Evolutionary conservation across 2,113 vertebrate genomes (phyloP), one percentile per base, ranked within the genome.

Genomic region (Aspiorhynchus laticeps): DNA sequence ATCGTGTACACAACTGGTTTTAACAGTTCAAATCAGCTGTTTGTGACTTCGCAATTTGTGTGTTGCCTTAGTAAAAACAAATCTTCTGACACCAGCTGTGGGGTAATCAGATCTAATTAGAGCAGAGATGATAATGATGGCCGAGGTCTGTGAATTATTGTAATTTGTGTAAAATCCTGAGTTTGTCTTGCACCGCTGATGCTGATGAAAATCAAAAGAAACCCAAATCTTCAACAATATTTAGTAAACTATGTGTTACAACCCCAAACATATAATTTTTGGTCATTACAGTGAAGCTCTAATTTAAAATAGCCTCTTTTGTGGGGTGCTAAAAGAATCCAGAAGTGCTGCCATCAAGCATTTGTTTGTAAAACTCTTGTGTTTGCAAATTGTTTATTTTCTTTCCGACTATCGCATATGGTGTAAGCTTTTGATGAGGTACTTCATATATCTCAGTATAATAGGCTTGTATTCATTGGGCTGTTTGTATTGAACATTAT

Each of bases 31-130:
- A 26, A 75, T 75, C 38, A 26, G 24, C 12, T 75, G 73, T 26
- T 75, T 75, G 38, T 0, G 1, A 26, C 12, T 46, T 43, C 24
- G 7, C 5, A 6, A 5, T 46, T 26, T 75, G 24, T 46, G 73
- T 26, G 41, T 75, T 75, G 36, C 73, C 12, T 75, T 12, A 15
- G 73, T 46, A 46, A 75, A 75, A 46, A 75, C 73, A 75, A 75
- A 75, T 75, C 41, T 46, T 43, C 38, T 0, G 2, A 46, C 33
- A 26, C 73, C 73, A 75, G 73, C 73, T 75, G 73, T 11, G 38
- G 73, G 73, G 38, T 75, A 75, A 75, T 75, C 73, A 46, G 24
- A 75, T 75, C 24, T 46, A 75, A 75, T 75, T 75, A 75, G 38
- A 46, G 24, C 24, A 15, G 73, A 75, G 24, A 41, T 21, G 19